Percentiles rank a stretch among this genome's conserved stretches.
phyloP scores from a whole-genome alignment of 1,140 invertebrate genomes.

The Agraylea sexmaculata region DNA sequence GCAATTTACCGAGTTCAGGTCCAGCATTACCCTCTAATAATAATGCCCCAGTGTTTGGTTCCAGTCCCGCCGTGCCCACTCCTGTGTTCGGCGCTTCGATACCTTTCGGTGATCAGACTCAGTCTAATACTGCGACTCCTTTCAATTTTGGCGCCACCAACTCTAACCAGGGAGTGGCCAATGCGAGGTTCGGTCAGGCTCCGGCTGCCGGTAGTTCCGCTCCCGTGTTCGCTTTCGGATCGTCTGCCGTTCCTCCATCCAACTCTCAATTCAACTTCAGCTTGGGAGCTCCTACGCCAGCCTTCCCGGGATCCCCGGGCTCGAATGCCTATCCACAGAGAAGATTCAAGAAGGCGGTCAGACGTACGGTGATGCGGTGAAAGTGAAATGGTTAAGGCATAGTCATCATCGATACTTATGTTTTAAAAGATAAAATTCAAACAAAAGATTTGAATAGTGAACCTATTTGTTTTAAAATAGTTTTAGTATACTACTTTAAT shows the following conservation, averaged over 20 bases:
- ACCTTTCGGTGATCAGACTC: slow-evolving; percentile 16
- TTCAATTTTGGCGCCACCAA: slow-evolving; percentile 16
- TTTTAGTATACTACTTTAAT: no score
- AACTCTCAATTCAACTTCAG: slow-evolving; percentile 19
- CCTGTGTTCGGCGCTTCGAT: slow-evolving; percentile 17
- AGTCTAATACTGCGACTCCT: slow-evolving; percentile 1
- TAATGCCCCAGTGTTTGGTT: slow-evolving; percentile 5
- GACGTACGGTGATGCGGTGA: slow-evolving; percentile 12
- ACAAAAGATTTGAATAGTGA: no score
- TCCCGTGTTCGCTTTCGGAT: slow-evolving; percentile 16
- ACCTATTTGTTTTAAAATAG: no score
- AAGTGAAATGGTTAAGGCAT: slow-evolving; percentile 1
- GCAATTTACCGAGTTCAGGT: no score
- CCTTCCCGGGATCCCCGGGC: slow-evolving; percentile 9
- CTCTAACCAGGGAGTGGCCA: slow-evolving; percentile 1
- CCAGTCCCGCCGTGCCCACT: slow-evolving; percentile 10
- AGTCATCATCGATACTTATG: no score
- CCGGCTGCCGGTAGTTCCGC: slow-evolving; percentile 6
- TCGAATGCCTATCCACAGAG: slow-evolving; percentile 9
- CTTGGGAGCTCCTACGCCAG: slow-evolving; percentile 15
- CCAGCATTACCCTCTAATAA: not conserved
- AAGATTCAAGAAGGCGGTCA: slow-evolving; percentile 16
- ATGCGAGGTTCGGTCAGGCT: slow-evolving; percentile 8
- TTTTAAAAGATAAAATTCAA: no score
- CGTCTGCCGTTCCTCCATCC: slow-evolving; percentile 1